Conservation (phyloP, 1,140 invertebrate genomes). For the Akabosia matsudoensis region DNA sequence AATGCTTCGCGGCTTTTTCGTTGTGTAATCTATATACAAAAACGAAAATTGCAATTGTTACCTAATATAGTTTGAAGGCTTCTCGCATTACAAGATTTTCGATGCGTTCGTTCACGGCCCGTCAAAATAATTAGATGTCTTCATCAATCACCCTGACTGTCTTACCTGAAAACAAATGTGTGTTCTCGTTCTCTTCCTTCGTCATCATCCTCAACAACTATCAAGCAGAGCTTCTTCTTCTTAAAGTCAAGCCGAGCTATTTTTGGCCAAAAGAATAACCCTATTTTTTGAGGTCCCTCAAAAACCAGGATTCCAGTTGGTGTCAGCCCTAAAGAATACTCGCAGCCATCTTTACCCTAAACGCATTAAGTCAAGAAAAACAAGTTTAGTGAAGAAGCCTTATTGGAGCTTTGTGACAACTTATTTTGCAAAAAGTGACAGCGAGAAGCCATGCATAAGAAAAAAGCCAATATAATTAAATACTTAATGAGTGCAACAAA, state of each 20-base stretch:
- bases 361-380: constrained; percentile 19
- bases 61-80: too few relatives aligned
- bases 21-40: constrained; percentile 69
- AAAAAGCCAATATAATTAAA: not conserved
- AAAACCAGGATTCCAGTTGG: constrained; percentile 97
- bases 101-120: not conserved
- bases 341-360: constrained; percentile 89
- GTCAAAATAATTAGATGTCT: not conserved
- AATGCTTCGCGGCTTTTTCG: constrained; percentile 96
- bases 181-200: constrained; percentile 88
- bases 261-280: constrained; percentile 90
- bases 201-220: constrained; percentile 95
- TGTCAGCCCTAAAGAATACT: constrained; percentile 94
- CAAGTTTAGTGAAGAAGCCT: not conserved
- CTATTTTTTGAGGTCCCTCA: constrained; percentile 92
- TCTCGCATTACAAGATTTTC: too few relatives aligned
- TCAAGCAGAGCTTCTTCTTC: constrained; percentile 89
- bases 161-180: constrained; percentile 78
- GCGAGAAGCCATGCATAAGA: not conserved
- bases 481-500: not conserved
- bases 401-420: too few relatives aligned
- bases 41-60: not conserved
- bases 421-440: not conserved
- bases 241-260: constrained; percentile 92
- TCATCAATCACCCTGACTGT: not conserved